phyloP scores from a whole-genome alignment of 2,113 vertebrate species.

The Sinocyclocheilus rhinocerous region DNA sequence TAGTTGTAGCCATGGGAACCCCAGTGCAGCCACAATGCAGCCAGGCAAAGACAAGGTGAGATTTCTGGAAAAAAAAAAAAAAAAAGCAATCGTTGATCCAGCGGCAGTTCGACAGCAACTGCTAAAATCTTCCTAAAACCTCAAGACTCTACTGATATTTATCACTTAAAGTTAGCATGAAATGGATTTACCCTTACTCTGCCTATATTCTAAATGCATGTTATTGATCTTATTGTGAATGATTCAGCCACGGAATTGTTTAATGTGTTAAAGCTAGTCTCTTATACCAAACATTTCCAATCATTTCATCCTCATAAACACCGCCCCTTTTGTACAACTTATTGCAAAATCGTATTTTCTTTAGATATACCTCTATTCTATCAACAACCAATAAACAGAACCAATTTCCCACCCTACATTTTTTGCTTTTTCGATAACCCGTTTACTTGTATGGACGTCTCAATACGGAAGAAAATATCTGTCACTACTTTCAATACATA shows the following conservation, averaged over 20 bases:
- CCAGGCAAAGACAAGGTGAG: slow-evolving; percentile 13
- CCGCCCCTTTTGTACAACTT: background rate
- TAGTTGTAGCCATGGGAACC: slow-evolving; percentile 14
- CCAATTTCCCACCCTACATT: background rate
- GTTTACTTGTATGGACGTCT: background rate
- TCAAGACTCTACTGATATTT: background rate
- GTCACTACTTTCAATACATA: background rate
- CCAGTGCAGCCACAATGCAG: background rate
- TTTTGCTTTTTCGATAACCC: background rate
- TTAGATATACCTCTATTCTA: background rate
- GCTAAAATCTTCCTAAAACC: background rate
- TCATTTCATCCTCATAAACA: background rate
- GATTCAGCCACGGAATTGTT: background rate
- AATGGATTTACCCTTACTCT: background rate
- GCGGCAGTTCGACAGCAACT: background rate
- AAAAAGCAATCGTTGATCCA: background rate
- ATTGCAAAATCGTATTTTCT: background rate
- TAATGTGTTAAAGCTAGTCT: background rate
- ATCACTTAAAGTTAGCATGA: background rate
- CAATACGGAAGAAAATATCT: background rate
- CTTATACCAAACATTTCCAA: background rate
- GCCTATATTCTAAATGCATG: background rate
- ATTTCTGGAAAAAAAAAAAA: slow-evolving; percentile 1
- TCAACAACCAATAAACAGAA: background rate
- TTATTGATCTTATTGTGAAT: background rate